phyloP scores from a whole-genome alignment of 2,797 vertebrate genomes.

The Philypnodon macrostomus region DNA sequence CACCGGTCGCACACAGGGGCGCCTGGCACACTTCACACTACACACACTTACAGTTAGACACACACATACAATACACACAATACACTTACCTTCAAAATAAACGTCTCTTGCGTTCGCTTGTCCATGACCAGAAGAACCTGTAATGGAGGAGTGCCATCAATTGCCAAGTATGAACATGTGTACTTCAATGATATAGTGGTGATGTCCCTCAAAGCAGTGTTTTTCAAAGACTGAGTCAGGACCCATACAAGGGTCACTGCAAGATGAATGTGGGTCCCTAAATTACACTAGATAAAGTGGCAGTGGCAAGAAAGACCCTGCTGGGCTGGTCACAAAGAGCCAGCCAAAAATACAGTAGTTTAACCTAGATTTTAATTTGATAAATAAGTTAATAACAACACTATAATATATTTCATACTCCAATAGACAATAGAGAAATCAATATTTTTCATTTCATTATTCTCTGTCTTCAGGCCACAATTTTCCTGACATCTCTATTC shows the following conservation, averaged over 20 bases:
- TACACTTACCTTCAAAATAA: conserved; percentile 92
- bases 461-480: conserved; percentile 26
- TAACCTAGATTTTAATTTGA: conserved; percentile 1
- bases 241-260: conserved; percentile 35
- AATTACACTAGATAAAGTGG: conserved; percentile 37
- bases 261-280: conserved; percentile 49
- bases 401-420: too few species aligned
- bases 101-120: conserved; percentile 92
- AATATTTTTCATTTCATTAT: conserved; percentile 32
- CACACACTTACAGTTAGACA: conserved; percentile 46
- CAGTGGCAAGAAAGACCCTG: conserved; percentile 16
- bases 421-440: too few species aligned
- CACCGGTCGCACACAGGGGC: conserved; percentile 83
- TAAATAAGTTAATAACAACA: not conserved
- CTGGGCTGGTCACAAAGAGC: conserved; percentile 18
- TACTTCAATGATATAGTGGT: conserved; percentile 46
- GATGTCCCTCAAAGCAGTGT: conserved; percentile 39
- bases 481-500: conserved; percentile 61
- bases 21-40: conserved; percentile 66
- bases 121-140: conserved; percentile 98
- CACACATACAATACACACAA: conserved; percentile 8
- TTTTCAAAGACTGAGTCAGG: conserved; percentile 32
- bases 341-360: not conserved
- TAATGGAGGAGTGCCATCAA: conserved; percentile 56
- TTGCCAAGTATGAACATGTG: conserved; percentile 26